Evolutionary conservation across 2,113 vertebrate species (phyloP), one percentile per base, ranked within the genome.

Genomic region (Leptocoma aspasia): DNA sequence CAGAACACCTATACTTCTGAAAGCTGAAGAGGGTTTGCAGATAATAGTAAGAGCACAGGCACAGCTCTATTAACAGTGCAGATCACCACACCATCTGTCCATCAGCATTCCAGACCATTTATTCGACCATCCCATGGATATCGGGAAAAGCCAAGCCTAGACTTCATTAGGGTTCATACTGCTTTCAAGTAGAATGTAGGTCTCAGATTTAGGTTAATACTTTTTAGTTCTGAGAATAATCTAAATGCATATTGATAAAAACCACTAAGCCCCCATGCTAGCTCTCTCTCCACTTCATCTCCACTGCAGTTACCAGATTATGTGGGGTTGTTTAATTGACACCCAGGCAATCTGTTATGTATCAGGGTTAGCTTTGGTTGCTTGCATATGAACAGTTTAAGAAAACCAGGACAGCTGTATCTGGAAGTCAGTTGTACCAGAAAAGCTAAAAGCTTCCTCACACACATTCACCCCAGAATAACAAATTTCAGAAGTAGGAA

Each of bases 41-140:
- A 81, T 23, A 37, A 72, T 28, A 83, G 68, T 33, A 84, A 88
- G 84, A 95, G 82, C 68, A 39, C 28, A 71, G 70, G 28, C 45
- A 82, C 44, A 66, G 49, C 33, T 91, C 70, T 81, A 3, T 41
- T 91, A 81, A 45, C 42, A 15, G 60, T 11, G 35, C 26, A 87
- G 77, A 71, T 93, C 88, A 86, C 45, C 63, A 88, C 44, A 41
- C 86, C 94, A 97, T 95, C 94, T 96, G 96, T 53, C 76, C 77
- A 35, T 35, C 80, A 86, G 69, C 61, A 92, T 47, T 52, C 23
- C 77, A 56, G 54, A 77, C 18, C 20, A 14, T 39, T 94, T 94
- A 94, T 90, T 66, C 14, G 11, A 86, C 91, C 94, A 96, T 96
- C 95, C 79, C 9, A 15, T 1, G 0, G 54, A 70, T 26, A 42